phyloP scores from a whole-genome alignment of 2,888 invertebrate genomes.

The Tinea trinotella region DNA sequence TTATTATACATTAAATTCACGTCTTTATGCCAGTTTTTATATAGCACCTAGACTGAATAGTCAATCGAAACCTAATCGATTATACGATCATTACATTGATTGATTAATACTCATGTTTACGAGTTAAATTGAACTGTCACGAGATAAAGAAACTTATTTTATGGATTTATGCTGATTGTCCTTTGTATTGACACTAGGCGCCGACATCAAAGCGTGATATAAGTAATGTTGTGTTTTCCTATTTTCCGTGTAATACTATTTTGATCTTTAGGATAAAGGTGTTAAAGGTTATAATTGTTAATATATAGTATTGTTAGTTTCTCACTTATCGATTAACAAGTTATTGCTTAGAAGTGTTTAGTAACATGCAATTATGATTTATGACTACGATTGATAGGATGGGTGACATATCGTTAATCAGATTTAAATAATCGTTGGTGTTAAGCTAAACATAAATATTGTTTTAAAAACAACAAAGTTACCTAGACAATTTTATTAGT shows the following conservation, averaged over 20 bases:
- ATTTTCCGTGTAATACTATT: neutral
- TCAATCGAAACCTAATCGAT: neutral
- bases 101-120: conserved; percentile 48
- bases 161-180: conserved; percentile 43
- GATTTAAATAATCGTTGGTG: neutral
- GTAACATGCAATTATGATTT: neutral
- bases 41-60: neutral
- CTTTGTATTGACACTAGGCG: conserved; percentile 35
- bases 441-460: neutral
- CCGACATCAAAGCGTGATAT: conserved; percentile 28
- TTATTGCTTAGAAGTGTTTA: neutral
- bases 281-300: neutral
- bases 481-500: no score
- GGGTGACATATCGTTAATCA: conserved; percentile 1
- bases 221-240: neutral
- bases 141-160: conserved; percentile 35
- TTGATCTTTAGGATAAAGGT: neutral
- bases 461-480: no score
- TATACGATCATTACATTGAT: conserved; percentile 27
- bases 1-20: no score
- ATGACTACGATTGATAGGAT: conserved; percentile 5
- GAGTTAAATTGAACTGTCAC: conserved; percentile 55
- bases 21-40: no score
- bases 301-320: neutral
- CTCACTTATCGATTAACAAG: conserved; percentile 4